These are phyloP conservation scores for Martes martes DNA, from an alignment of 2,113 vertebrate species.

Conservation along the genomic window DNA sequence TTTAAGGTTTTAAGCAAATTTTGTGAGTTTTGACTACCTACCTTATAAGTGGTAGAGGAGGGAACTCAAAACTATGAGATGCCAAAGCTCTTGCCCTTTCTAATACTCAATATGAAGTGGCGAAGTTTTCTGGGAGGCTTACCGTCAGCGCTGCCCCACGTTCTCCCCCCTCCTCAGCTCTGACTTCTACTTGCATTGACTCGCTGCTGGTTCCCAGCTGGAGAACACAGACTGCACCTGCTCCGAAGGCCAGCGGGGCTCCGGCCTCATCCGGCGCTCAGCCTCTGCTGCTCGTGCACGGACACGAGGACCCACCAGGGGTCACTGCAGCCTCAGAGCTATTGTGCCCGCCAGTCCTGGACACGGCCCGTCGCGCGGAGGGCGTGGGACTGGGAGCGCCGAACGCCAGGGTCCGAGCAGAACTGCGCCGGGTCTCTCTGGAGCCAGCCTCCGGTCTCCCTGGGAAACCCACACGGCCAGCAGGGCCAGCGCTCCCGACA, in stretches of 20 bases:
- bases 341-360: not conserved
- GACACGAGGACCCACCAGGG: slow-evolving; percentile 59
- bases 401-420: not conserved
- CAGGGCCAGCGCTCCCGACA: fast-evolving
- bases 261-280: not conserved
- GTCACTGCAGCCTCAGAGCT: slow-evolving; percentile 69
- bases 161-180: not conserved
- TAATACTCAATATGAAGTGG: not conserved
- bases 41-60: not conserved
- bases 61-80: not conserved
- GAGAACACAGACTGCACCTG: slow-evolving; percentile 61
- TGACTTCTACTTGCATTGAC: not conserved
- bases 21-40: not conserved
- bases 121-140: not conserved
- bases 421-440: not conserved
- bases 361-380: not conserved
- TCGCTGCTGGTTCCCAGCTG: not conserved
- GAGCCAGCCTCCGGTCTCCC: not conserved
- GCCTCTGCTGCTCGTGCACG: not conserved
- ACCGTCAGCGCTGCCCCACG: not conserved
- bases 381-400: slow-evolving; percentile 22
- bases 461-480: not conserved
- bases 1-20: not conserved
- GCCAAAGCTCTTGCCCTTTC: not conserved
- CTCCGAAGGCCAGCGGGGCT: not conserved